Base-by-base conservation (phyloP, 2,888 invertebrate species). In the Noctua janthe region DNA sequence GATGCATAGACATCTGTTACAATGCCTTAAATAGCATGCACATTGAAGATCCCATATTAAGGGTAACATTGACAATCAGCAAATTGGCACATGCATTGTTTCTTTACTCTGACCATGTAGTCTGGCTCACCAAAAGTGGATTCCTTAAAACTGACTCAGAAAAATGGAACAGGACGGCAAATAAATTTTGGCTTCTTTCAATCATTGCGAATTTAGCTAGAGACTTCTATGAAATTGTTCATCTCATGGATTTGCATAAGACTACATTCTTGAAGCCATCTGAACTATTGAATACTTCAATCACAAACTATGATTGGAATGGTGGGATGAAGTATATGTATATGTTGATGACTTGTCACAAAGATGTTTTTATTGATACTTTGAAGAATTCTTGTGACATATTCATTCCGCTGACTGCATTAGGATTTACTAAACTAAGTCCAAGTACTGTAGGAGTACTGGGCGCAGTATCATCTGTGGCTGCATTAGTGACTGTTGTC, bases 351-450 rank as follows among this genome's bases (percentile, higher is more conserved):
- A 92, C 91, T 83, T 97, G 95, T 88, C 96, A 95, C 88, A 98
- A 97, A 90, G 98, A 98, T 93, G 97, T 99, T 17, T 97, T 98
- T 80, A 97, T 99, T 85, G 99, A 99, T 95, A 98, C 98, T 1
- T 92, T 98, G 10, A 99, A 99, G 94, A 99, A 99, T 96, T 95
- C 97, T 15, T 99, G 99, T 95, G 99, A 99, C 94, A 94, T 99
- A 78, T 98, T 99, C 90, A 98, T 99, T 92, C 99, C 99, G 0
- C 95, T 99, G 84, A 98, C 98, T 80, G 98, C 98, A 11, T 95
- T 99, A 87, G 99, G 99, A 1, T 98, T 98, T 92, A 97, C 98
- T 0, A 98, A 98, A 89, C 94, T 99, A 17, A 98, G 98, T 82
- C 98, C 99, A 0, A 98, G 98, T 81, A 97, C 98, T 43, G 97